Conservation (phyloP, 2,113 vertebrate genomes). For the Psilopogon haemacephalus region DNA sequence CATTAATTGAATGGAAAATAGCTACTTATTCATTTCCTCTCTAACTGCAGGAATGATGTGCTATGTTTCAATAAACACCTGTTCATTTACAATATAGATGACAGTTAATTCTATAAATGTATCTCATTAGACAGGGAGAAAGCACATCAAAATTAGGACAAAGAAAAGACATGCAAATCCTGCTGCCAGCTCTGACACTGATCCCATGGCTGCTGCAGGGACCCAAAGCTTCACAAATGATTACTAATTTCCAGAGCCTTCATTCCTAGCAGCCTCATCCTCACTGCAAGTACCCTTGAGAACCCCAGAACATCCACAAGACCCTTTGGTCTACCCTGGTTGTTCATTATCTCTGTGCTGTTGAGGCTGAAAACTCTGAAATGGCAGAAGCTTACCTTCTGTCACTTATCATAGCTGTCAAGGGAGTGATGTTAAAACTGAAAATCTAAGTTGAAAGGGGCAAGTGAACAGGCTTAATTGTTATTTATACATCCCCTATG, state of each 20-base stretch:
- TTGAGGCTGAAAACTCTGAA: background rate
- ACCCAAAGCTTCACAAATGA: background rate
- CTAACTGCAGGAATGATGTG: background rate
- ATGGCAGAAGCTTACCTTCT: background rate
- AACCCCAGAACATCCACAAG: background rate
- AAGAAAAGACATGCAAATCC: background rate
- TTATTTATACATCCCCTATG: slow-evolving; percentile 17
- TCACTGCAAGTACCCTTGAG: background rate
- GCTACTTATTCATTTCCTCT: background rate
- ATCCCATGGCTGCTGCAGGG: background rate
- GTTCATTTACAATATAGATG: slow-evolving; percentile 13
- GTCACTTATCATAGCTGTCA: slow-evolving; percentile 17
- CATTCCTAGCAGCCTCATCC: background rate
- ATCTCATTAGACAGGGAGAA: slow-evolving; percentile 1
- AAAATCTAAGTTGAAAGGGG: slow-evolving; percentile 13
- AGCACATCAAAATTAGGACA: background rate
- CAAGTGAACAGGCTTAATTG: slow-evolving; percentile 4
- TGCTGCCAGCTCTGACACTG: background rate
- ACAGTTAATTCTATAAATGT: background rate
- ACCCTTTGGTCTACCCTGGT: background rate
- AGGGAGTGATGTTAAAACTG: slow-evolving; percentile 36
- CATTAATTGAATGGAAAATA: slow-evolving; percentile 1
- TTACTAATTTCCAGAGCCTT: background rate
- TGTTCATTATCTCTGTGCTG: background rate
- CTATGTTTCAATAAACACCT: slow-evolving; percentile 29